Evolutionary conservation across 1,140 invertebrate genomes (phyloP).

Genomic region (Bombus haemorrhoidalis): DNA sequence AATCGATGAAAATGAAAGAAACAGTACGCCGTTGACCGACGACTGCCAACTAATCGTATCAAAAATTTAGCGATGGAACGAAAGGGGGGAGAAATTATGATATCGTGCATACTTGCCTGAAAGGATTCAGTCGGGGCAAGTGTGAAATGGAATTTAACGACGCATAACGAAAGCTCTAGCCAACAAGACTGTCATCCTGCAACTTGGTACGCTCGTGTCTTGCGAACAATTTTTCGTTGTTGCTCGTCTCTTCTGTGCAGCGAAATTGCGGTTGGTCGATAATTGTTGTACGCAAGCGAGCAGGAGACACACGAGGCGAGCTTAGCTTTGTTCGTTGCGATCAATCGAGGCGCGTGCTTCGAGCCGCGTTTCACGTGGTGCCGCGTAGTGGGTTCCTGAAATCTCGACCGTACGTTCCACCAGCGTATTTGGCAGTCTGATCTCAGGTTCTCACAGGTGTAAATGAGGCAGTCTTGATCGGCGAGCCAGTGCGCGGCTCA

Average conservation of each 20-base stretch:
- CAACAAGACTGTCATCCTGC: conserved; percentile 34
- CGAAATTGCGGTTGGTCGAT: neutral
- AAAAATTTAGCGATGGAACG: conserved; percentile 34
- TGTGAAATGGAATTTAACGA: conserved; percentile 65
- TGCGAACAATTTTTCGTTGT: conserved; percentile 28
- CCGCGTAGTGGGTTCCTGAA: conserved; percentile 65
- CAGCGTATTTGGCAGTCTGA: conserved; percentile 67
- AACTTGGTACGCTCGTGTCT: neutral
- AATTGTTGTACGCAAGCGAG: conserved; percentile 13
- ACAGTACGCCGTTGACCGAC: neutral
- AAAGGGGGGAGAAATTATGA: conserved; percentile 41
- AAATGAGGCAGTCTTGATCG: conserved; percentile 81
- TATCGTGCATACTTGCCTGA: conserved; percentile 66
- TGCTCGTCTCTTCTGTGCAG: neutral
- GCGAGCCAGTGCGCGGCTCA: conserved; percentile 76
- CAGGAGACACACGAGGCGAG: conserved; percentile 46
- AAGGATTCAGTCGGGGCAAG: conserved; percentile 67
- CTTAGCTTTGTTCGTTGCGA: conserved; percentile 59
- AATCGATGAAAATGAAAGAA: conserved; percentile 30
- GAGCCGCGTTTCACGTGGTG: conserved; percentile 58
- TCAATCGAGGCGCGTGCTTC: conserved; percentile 65
- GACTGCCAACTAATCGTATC: conserved; percentile 10
- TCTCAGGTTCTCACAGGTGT: conserved; percentile 64
- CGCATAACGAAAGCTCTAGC: conserved; percentile 59
- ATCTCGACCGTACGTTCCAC: conserved; percentile 71